A percentile compares a stretch with the other conserved stretches of the same genome.
phyloP scores from a whole-genome alignment of 2,888 invertebrate genomes.

The Baronia brevicornis region DNA sequence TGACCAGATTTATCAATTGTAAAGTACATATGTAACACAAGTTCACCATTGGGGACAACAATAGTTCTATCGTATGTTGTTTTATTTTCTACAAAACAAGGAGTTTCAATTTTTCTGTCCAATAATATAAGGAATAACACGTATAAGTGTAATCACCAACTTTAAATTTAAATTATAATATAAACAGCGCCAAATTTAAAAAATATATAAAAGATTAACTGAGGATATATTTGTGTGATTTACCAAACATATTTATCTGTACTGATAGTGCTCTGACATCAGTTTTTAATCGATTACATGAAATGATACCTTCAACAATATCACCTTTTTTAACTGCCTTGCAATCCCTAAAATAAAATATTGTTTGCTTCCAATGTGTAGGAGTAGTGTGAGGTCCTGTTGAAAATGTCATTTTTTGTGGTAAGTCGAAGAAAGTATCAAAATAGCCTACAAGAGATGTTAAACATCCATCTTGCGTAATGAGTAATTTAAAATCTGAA shows the following conservation, averaged over 20 bases:
- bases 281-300: constrained; percentile 82
- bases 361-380: constrained; percentile 97
- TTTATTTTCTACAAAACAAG: too few species aligned
- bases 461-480: constrained; percentile 79
- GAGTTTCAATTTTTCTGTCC: too few species aligned
- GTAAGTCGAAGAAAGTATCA: constrained; percentile 88
- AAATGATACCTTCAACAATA: constrained; percentile 78
- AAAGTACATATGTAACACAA: too few species aligned
- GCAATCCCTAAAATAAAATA: constrained; percentile 87
- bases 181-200: too few species aligned
- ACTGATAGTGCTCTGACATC: constrained; percentile 85
- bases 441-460: constrained; percentile 94
- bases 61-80: too few species aligned
- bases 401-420: constrained; percentile 80
- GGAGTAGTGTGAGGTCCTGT: constrained; percentile 84
- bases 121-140: too few species aligned
- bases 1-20: too few species aligned
- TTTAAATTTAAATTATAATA: too few species aligned
- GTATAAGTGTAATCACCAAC: too few species aligned
- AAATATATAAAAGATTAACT: constrained; percentile 61
- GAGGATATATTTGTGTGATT: constrained; percentile 77
- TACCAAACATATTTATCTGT: constrained; percentile 78
- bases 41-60: too few species aligned
- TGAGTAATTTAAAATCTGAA: constrained; percentile 80
- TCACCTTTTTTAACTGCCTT: constrained; percentile 82